phyloP scores from a whole-genome alignment of 2,113 vertebrate species.

The Jacana jacana region DNA sequence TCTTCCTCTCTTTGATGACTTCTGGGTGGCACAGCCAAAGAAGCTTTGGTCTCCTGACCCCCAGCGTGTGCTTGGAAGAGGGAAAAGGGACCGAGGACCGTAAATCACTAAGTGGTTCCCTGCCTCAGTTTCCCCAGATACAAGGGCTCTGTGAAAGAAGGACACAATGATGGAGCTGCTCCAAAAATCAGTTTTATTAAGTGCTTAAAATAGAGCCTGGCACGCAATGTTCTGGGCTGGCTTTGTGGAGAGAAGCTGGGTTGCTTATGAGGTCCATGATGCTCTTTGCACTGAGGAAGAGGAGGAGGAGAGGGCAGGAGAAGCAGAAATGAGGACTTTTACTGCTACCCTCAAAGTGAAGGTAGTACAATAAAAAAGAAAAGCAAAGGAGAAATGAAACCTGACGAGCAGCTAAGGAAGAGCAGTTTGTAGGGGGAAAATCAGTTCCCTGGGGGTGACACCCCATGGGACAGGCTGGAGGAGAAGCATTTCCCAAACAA shows the following conservation, averaged over 20 bases:
- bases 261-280: slow-evolving; percentile 51
- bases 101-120: background rate
- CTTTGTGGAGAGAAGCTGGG: slow-evolving; percentile 28
- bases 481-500: background rate
- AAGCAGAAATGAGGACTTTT: background rate
- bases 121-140: background rate
- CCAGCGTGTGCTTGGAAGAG: background rate
- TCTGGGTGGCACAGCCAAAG: background rate
- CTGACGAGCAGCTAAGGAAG: background rate
- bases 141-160: slow-evolving; percentile 16
- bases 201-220: slow-evolving; percentile 77
- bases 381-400: background rate
- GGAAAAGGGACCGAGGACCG: accelerated
- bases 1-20: background rate
- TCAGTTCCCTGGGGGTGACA: background rate
- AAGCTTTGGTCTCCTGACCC: background rate
- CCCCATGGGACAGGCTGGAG: background rate
- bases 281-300: background rate
- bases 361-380: background rate
- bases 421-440: background rate
- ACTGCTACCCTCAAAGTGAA: background rate
- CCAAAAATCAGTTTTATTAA: slow-evolving; percentile 74
- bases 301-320: background rate
- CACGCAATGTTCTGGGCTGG: slow-evolving; percentile 56
- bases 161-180: slow-evolving; percentile 41